phyloP scores from a whole-genome alignment of 2,888 invertebrate species.

The Itoplectis maculator region DNA sequence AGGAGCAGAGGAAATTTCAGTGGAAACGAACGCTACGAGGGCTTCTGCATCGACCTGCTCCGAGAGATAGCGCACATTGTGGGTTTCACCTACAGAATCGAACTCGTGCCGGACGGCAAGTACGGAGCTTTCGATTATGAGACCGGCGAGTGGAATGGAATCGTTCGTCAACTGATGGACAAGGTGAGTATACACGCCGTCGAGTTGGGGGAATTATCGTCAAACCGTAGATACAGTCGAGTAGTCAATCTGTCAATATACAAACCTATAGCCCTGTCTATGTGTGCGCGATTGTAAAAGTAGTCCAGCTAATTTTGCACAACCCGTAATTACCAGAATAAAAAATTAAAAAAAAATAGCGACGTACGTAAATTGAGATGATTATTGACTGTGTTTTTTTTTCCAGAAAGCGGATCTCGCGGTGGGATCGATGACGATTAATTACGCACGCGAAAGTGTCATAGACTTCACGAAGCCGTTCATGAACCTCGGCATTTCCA shows the following conservation, averaged over 20 bases:
- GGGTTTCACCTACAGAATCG: slow-evolving; percentile 89
- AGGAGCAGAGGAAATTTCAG: slow-evolving; percentile 85
- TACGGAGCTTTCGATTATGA: slow-evolving; percentile 91
- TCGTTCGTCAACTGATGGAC: slow-evolving; percentile 88
- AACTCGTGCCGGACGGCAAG: slow-evolving; percentile 88
- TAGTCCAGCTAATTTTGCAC: slow-evolving; percentile 44
- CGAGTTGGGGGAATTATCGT: no score
- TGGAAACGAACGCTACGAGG: slow-evolving; percentile 89
- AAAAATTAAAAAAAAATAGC: slow-evolving; percentile 4
- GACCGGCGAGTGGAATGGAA: slow-evolving; percentile 91
- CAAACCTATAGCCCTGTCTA: slow-evolving; percentile 17
- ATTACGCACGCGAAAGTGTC: slow-evolving; percentile 94
- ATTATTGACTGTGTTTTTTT: slow-evolving; percentile 52
- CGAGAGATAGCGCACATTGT: slow-evolving; percentile 88
- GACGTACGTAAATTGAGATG: background rate
- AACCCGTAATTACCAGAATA: background rate
- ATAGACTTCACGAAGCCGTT: slow-evolving; percentile 97
- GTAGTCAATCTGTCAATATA: no score
- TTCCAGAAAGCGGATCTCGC: slow-evolving; percentile 94
- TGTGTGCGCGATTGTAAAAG: slow-evolving; percentile 15
- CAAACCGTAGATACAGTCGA: no score
- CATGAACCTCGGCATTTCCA: slow-evolving; percentile 96
- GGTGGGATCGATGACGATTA: slow-evolving; percentile 95
- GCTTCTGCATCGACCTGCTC: slow-evolving; percentile 91
- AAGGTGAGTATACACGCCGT: slow-evolving; percentile 85